These are phyloP conservation scores for Regulus satrapa DNA, from an alignment of 2,113 vertebrate genomes.

Conservation along the genomic window DNA sequence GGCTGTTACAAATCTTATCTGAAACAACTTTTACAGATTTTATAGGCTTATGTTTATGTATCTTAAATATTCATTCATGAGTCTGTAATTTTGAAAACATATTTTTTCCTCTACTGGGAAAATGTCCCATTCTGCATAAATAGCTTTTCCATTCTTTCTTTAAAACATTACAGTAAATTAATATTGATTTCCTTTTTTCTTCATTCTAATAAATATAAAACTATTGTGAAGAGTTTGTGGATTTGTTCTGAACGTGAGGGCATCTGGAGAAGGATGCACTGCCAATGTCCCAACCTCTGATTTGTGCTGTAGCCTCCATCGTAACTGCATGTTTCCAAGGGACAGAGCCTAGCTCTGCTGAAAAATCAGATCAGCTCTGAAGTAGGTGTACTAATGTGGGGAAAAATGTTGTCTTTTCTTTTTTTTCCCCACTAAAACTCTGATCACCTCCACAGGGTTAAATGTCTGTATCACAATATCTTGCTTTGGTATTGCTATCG, in stretches of 20 bases:
- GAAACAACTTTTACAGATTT: background rate
- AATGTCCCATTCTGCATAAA: slow-evolving; percentile 59
- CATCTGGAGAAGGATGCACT: background rate
- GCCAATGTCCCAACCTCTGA: background rate
- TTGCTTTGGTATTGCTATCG: background rate
- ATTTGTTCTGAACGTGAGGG: background rate
- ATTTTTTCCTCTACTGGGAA: slow-evolving; percentile 50
- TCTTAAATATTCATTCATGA: slow-evolving; percentile 58
- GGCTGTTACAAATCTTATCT: background rate
- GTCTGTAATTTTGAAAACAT: slow-evolving; percentile 69
- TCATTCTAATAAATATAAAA: background rate
- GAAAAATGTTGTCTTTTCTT: background rate
- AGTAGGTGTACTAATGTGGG: background rate
- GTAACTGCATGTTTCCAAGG: background rate
- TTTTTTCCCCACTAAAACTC: background rate
- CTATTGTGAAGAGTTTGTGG: background rate
- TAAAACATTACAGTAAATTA: slow-evolving; percentile 20
- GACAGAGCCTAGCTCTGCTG: background rate
- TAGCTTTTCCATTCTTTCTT: slow-evolving; percentile 36
- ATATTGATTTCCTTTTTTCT: background rate
- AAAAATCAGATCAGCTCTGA: background rate
- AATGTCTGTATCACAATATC: background rate
- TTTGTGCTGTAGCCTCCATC: background rate
- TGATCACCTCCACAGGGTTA: background rate
- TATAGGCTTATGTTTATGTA: background rate